Base-by-base conservation (phyloP, 2,113 vertebrate species). In the Echinops telfairi region DNA sequence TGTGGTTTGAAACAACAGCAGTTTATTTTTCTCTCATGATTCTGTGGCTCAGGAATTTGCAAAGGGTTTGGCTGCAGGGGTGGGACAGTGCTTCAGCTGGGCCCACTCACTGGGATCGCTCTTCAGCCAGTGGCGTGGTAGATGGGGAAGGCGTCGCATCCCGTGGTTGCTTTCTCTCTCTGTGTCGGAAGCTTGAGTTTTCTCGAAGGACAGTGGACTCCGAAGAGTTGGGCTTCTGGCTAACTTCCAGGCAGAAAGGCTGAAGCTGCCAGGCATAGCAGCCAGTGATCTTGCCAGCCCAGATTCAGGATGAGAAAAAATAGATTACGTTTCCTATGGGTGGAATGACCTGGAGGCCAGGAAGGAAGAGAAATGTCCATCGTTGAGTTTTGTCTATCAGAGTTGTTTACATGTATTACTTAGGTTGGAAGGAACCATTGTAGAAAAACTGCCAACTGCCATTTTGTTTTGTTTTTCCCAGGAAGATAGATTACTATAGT, bases 171-270 rank as follows among this genome's bases (percentile, higher is more conserved):
- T 66, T 78, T 93, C 31, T 90, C 36, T 79, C 25, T 92, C 71
- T 20, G 16, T 43, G 23, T 68, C n/a, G 22, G 27, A 64, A 84
- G 31, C 66, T 36, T 91, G 78, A 17, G 64, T 3, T 70, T 73
- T 92, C 38, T 89, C 76, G 68, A 10, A 76, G 53, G 40, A 40
- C 31, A 11, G 76, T 60, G 36, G 16, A 94, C 58, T 92, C 58
- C 60, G 20, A 70, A 20, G 8, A 22, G 15, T 31, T 92, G 53
- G 53, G 31, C 43, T 75, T 27, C 27, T 43, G 23, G 31, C 62
- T 89, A 16, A 43, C 71, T 95, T 93, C 88, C 79, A 83, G 64
- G 33, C 83, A 47, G 23, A 53, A 73, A 60, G 22, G 33, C 82
- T 36, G 33, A 83, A 90, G 47, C 85, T 92, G 17, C 38, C 53